A percentile compares a stretch with the other conserved stretches of the same genome.
phyloP scores from a whole-genome alignment of 2,888 invertebrate genomes.

The Cinara cedri region DNA sequence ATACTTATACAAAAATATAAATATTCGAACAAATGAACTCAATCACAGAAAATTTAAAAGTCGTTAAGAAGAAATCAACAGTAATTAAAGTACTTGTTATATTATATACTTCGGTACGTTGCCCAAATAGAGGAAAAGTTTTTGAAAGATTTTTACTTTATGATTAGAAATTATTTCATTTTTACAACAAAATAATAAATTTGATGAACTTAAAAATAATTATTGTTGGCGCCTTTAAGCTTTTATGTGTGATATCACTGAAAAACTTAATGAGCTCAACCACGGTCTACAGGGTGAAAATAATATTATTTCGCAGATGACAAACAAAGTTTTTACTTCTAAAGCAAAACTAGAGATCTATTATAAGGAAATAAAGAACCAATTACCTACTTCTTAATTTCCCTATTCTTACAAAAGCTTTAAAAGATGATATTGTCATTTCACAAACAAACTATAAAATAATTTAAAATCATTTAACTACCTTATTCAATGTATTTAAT shows the following conservation, averaged over 20 bases:
- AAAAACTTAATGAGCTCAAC: too few relatives aligned
- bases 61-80: conserved; percentile 10
- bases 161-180: conserved; percentile 24
- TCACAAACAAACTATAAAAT: too few relatives aligned
- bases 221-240: too few relatives aligned
- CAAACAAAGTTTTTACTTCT: neutral
- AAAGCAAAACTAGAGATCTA: neutral
- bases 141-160: conserved; percentile 22
- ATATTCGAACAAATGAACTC: too few relatives aligned
- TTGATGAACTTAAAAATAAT: neutral
- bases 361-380: neutral
- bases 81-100: conserved; percentile 4
- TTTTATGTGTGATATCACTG: too few relatives aligned
- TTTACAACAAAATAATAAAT: conserved; percentile 24
- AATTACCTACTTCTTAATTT: neutral
- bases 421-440: neutral
- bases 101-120: conserved; percentile 18
- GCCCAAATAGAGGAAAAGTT: conserved; percentile 29
- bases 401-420: neutral
- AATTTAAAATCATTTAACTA: too few relatives aligned
- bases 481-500: too few relatives aligned
- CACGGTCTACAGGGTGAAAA: too few relatives aligned
- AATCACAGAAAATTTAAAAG: conserved; percentile 11
- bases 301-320: too few relatives aligned
- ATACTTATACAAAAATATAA: too few relatives aligned